Evolutionary conservation across 2,797 vertebrate species (phyloP).

Genomic region (Gymnothorax javanicus): DNA sequence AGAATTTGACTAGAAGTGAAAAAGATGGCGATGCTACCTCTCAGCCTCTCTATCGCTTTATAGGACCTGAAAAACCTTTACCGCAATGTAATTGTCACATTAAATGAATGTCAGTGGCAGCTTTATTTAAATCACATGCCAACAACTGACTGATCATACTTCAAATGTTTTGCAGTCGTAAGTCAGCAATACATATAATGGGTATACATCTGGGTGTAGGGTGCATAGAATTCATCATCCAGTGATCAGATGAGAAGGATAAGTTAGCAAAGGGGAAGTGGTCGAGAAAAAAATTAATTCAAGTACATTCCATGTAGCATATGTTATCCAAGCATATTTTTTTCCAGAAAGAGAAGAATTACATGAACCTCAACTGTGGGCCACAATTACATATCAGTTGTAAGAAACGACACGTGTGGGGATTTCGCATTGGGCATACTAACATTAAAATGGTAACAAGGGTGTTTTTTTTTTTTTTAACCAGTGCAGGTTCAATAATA

Average conservation of each 20-base stretch:
- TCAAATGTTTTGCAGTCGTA: background rate
- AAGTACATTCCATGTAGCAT: too few relatives aligned
- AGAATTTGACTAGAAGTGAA: background rate
- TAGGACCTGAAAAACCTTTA: constrained; percentile 16
- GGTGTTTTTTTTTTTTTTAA: background rate
- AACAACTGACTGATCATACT: background rate
- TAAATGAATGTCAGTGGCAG: background rate
- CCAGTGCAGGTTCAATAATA: background rate
- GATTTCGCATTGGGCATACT: background rate
- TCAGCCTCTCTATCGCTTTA: too few relatives aligned
- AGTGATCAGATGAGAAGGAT: too few relatives aligned
- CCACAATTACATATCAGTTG: background rate
- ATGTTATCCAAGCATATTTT: background rate
- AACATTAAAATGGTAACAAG: background rate
- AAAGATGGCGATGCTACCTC: constrained; percentile 9
- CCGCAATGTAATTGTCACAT: background rate
- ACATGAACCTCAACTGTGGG: background rate
- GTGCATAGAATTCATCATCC: background rate
- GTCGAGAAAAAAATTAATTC: too few relatives aligned
- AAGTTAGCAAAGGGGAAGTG: too few relatives aligned
- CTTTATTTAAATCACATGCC: background rate
- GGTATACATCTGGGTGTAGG: background rate
- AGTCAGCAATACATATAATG: background rate
- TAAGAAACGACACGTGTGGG: background rate
- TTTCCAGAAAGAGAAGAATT: background rate